A percentile compares a stretch with the other conserved stretches of the same genome.
Evolutionary conservation across 2,888 invertebrate genomes (phyloP).

Genomic region (Conus canariensis): DNA sequence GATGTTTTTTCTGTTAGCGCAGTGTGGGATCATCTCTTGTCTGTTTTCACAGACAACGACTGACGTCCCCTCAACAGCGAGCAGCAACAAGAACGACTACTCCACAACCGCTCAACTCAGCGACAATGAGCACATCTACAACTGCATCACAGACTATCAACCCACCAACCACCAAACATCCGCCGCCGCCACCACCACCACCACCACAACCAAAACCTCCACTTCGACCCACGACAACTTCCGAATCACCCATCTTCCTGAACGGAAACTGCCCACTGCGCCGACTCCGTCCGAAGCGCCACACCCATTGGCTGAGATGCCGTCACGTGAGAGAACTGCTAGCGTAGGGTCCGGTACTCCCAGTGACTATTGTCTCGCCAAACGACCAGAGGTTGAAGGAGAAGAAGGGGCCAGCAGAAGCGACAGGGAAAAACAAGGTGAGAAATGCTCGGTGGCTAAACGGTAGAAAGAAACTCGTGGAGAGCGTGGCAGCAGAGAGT

Average conservation of each 20-base stretch:
- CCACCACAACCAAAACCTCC: not conserved
- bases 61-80: not conserved
- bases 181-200: no score
- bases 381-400: not conserved
- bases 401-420: not conserved
- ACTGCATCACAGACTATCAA: not conserved
- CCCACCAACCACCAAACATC: not conserved
- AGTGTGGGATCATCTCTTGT: not conserved
- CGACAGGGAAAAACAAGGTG: no score
- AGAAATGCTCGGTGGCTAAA: no score
- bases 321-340: not conserved
- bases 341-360: not conserved
- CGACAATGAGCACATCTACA: not conserved
- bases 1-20: not conserved
- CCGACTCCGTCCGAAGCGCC: not conserved
- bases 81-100: not conserved
- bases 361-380: not conserved
- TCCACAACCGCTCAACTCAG: not conserved
- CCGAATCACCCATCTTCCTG: not conserved
- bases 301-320: not conserved
- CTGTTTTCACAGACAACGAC: not conserved
- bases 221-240: not conserved
- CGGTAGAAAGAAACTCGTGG: no score
- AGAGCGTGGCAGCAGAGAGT: no score
- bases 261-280: not conserved